Evolutionary conservation across 2,113 vertebrate genomes (phyloP).

Genomic region (Lonchura striata): DNA sequence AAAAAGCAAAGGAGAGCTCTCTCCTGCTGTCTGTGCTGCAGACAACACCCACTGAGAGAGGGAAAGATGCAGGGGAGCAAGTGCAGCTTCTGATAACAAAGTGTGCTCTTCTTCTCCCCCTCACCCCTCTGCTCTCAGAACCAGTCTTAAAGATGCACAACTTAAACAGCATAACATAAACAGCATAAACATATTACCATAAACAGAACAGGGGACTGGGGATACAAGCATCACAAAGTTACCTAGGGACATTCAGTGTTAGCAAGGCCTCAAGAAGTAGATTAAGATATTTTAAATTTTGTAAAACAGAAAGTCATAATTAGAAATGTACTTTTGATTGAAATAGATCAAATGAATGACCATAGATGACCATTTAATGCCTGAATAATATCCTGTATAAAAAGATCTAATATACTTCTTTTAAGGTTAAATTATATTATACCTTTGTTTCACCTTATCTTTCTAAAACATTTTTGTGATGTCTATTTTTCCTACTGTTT

Average conservation of each 20-base stretch:
- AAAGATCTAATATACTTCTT: not conserved
- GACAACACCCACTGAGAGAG: not conserved
- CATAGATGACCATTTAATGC: not conserved
- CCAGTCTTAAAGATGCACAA: not conserved
- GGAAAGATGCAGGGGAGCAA: not conserved
- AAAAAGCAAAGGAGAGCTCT: not conserved
- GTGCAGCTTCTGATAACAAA: not conserved
- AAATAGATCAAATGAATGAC: not conserved
- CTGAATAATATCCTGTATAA: not conserved
- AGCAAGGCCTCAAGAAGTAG: not conserved
- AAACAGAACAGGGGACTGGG: not conserved
- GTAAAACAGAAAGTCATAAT: not conserved
- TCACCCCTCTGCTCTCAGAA: not conserved
- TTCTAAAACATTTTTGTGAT: not conserved
- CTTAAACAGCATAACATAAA: not conserved
- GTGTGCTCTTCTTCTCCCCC: too few relatives aligned
- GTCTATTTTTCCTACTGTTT: not conserved
- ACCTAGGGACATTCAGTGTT: not conserved
- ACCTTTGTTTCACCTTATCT: not conserved
- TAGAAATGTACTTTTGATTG: not conserved
- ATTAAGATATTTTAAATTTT: not conserved
- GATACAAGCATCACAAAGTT: not conserved
- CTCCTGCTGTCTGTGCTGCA: accelerated
- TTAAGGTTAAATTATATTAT: not conserved
- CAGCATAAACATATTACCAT: not conserved